Percentiles rank a stretch among this genome's conserved stretches.
phyloP scores from a whole-genome alignment of 1,140 invertebrate genomes.

The Leguminivora glycinivorella region DNA sequence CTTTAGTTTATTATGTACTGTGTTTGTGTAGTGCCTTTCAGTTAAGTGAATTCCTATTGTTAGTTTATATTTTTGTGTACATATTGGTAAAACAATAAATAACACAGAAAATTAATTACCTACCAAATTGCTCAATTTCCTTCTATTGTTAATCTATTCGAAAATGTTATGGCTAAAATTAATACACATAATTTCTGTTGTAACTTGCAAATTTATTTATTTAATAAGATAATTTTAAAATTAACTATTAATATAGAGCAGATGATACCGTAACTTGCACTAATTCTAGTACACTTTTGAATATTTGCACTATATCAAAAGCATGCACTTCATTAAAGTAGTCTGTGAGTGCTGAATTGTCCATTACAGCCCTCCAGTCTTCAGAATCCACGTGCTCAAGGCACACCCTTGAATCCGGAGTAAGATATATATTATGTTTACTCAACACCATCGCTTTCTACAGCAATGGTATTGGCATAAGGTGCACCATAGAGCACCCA shows the following conservation, averaged over 20 bases:
- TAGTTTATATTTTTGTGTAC: no score
- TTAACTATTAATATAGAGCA: slow-evolving; percentile 8
- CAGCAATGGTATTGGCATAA: slow-evolving; percentile 10
- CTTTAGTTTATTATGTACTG: no score
- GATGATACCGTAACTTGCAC: slow-evolving; percentile 2
- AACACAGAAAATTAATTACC: no score
- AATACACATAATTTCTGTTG: slow-evolving; percentile 1
- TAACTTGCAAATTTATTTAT: slow-evolving; percentile 7
- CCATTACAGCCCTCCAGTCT: slow-evolving; percentile 9
- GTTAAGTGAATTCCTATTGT: no score
- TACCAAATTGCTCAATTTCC: no score
- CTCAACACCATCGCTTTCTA: slow-evolving; percentile 4
- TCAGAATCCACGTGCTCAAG: slow-evolving; percentile 2
- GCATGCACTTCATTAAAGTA: slow-evolving; percentile 16
- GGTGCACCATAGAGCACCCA: slow-evolving; percentile 6
- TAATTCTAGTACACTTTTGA: slow-evolving; percentile 5
- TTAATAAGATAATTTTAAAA: not conserved
- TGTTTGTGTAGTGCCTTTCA: no score
- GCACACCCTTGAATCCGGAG: not conserved
- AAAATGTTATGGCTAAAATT: no score
- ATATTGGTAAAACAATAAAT: no score
- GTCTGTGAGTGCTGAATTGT: slow-evolving; percentile 9
- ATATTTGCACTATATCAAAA: slow-evolving; percentile 2
- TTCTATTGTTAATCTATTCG: no score
- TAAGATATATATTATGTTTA: not conserved